Conservation (phyloP, 2,797 vertebrate species). For the Eptatretus atami region DNA sequence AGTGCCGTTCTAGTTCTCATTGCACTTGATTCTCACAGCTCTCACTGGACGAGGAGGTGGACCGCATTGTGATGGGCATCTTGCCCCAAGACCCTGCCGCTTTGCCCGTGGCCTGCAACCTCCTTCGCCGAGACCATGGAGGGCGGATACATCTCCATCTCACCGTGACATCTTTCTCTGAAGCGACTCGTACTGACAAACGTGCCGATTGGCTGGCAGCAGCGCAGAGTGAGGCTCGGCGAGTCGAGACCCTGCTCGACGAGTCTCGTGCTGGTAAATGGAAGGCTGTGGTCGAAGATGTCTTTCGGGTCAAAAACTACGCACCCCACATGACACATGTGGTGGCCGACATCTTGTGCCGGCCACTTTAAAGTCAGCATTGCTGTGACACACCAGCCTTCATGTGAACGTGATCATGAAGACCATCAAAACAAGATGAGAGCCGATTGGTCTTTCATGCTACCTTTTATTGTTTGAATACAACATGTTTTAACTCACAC, state of each 20-base stretch:
- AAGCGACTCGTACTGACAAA: background rate
- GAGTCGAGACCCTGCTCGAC: background rate
- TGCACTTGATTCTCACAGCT: too few relatives aligned
- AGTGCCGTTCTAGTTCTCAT: too few relatives aligned
- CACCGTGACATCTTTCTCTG: background rate
- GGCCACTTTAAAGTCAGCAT: background rate
- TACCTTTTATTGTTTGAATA: too few relatives aligned
- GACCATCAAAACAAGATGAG: too few relatives aligned
- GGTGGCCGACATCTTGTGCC: background rate
- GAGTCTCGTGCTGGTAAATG: background rate
- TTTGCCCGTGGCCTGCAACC: background rate
- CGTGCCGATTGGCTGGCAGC: background rate
- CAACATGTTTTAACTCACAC: too few relatives aligned
- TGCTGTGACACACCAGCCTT: too few relatives aligned
- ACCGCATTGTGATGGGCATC: background rate
- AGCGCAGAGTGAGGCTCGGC: background rate
- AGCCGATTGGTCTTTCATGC: too few relatives aligned
- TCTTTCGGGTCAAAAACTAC: background rate
- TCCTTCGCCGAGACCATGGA: background rate
- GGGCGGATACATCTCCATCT: slow-evolving; percentile 3
- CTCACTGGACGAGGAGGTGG: background rate
- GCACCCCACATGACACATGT: background rate
- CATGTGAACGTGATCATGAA: too few relatives aligned
- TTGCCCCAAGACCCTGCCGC: background rate
- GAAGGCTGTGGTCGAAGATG: background rate